Percentiles rank a stretch among this genome's conserved stretches.
Conservation (phyloP, 2,797 vertebrate species). For the Acrocephalus scirpaceus region DNA sequence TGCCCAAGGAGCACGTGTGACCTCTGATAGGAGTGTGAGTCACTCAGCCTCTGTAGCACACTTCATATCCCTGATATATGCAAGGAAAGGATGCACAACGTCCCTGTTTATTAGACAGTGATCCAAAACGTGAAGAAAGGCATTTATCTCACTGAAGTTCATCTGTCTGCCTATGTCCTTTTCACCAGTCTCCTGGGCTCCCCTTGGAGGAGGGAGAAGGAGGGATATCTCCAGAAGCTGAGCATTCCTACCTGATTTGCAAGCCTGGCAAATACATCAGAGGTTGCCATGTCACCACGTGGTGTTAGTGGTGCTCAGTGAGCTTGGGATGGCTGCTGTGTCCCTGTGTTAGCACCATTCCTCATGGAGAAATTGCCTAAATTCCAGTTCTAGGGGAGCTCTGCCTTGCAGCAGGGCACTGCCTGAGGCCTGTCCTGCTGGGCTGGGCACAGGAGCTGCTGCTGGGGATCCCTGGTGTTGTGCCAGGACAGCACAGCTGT, state of each 20-base stretch:
- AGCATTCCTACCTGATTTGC: neutral
- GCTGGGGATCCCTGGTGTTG: neutral
- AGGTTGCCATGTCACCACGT: neutral
- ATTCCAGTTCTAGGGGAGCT: no score
- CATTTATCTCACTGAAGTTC: neutral
- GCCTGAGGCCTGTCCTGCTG: neutral
- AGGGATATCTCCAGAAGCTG: neutral
- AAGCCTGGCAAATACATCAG: neutral
- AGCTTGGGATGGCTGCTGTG: neutral
- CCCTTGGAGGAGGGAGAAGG: neutral
- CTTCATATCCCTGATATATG: neutral
- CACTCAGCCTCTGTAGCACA: neutral
- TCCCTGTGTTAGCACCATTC: neutral
- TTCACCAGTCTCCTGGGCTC: neutral
- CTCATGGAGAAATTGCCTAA: fast-evolving
- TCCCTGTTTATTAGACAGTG: neutral
- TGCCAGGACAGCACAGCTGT: neutral
- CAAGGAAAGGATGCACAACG: neutral
- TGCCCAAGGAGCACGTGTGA: neutral
- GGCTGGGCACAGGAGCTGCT: neutral
- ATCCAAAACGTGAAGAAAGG: neutral
- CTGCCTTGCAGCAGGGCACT: neutral
- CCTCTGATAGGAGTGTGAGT: neutral
- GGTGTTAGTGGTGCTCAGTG: neutral
- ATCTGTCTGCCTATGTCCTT: neutral